Percentiles rank a stretch among this genome's conserved stretches.
phyloP scores from a whole-genome alignment of 2,888 invertebrate genomes.

The Pasiphila rectangulata region DNA sequence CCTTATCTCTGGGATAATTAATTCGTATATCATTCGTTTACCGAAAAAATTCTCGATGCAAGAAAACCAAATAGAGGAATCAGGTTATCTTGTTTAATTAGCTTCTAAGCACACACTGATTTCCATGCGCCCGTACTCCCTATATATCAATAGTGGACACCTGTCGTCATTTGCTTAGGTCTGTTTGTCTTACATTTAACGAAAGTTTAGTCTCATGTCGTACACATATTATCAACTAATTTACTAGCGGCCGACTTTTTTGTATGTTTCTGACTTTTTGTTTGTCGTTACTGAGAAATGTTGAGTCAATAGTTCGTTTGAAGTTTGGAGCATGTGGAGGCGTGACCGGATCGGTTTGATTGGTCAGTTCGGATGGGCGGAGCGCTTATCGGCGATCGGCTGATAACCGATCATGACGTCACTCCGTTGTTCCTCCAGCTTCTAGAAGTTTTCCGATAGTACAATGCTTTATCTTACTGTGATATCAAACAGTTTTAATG shows the following conservation, averaged over 20 bases:
- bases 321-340: conserved; percentile 23
- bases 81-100: conserved; percentile 77
- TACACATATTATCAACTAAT: conserved; percentile 79
- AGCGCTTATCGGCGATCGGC: conserved; percentile 53
- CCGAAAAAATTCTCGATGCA: conserved; percentile 35
- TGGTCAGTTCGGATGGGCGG: conserved; percentile 69
- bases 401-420: conserved; percentile 55
- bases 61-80: conserved; percentile 66
- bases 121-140: conserved; percentile 68
- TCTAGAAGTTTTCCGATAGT: conserved; percentile 25
- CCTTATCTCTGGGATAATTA: conserved; percentile 24
- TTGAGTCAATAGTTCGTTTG: conserved; percentile 21
- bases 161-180: conserved; percentile 79
- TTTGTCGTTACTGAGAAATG: conserved; percentile 32
- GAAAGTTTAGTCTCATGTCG: conserved; percentile 69
- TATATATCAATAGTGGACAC: conserved; percentile 76
- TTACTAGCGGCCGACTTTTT: conserved; percentile 54
- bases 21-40: conserved; percentile 24
- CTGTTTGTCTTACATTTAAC: conserved; percentile 75
- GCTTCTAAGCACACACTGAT: conserved; percentile 63
- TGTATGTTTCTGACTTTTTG: conserved; percentile 8
- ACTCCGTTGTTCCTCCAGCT: conserved; percentile 33
- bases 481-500: conserved; percentile 16
- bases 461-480: conserved; percentile 16
- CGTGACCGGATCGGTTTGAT: conserved; percentile 68